These are phyloP conservation scores for Nerophis lumbriciformis DNA, from an alignment of 2,113 vertebrate species.

Conservation along the genomic window DNA sequence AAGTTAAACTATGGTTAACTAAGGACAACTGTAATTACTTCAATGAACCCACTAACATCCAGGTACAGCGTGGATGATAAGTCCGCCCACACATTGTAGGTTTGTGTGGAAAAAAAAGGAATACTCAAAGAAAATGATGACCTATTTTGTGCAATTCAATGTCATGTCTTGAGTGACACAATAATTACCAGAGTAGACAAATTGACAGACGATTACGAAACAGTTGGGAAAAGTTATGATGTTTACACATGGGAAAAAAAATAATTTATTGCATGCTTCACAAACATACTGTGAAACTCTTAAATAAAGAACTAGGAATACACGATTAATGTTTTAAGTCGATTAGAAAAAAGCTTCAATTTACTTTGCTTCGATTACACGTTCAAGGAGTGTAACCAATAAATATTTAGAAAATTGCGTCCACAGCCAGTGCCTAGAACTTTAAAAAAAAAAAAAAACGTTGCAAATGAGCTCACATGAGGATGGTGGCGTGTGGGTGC, in stretches of 20 bases:
- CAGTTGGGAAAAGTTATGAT: neutral
- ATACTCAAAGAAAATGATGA: neutral
- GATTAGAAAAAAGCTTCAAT: no score
- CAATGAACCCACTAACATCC: constrained; percentile 55
- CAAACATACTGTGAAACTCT: neutral
- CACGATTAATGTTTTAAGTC: no score
- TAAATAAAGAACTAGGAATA: no score
- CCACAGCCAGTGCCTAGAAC: no score
- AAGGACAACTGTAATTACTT: constrained; percentile 57
- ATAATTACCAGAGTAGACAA: neutral
- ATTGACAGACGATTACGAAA: neutral
- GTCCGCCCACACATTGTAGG: neutral
- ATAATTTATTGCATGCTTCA: no score
- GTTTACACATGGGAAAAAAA: neutral
- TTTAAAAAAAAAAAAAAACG: no score
- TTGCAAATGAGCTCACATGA: no score
- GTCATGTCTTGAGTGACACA: neutral
- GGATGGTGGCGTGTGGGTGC: no score
- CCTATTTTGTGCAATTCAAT: neutral
- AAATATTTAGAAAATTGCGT: no score
- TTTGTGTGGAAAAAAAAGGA: constrained; percentile 1
- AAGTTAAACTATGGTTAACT: constrained; percentile 42
- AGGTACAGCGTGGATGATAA: constrained; percentile 26
- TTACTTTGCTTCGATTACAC: no score
- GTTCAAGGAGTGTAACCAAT: no score